These are phyloP conservation scores for Pyralis farinalis DNA, from an alignment of 2,888 invertebrate species.

Conservation along the genomic window DNA sequence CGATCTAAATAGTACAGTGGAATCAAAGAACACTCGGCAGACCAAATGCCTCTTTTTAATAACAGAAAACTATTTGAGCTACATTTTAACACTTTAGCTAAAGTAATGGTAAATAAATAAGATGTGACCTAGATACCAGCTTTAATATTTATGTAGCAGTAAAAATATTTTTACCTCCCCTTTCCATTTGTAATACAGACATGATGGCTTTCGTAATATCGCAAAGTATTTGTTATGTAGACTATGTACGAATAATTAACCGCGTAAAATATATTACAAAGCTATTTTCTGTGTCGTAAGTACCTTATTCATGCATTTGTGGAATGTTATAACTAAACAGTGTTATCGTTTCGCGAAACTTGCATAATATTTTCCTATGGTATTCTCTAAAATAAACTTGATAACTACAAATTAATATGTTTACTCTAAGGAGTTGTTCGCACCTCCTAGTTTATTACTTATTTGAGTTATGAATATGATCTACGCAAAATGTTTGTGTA, in stretches of 20 bases:
- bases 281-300: neutral
- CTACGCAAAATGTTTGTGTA: neutral
- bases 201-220: slow-evolving; percentile 9
- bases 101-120: too few relatives aligned
- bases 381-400: neutral
- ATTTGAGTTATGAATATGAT: neutral
- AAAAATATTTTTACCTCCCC: too few relatives aligned
- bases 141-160: too few relatives aligned
- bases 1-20: too few relatives aligned
- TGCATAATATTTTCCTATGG: slow-evolving; percentile 37
- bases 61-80: too few relatives aligned
- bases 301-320: slow-evolving; percentile 33
- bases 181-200: neutral
- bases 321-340: slow-evolving; percentile 58
- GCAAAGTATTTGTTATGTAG: neutral
- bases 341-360: slow-evolving; percentile 53
- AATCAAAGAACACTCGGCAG: too few relatives aligned
- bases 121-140: too few relatives aligned
- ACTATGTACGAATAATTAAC: neutral
- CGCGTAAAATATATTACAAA: neutral
- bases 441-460: slow-evolving; percentile 1
- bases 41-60: too few relatives aligned
- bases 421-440: slow-evolving; percentile 2
- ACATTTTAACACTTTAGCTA: too few relatives aligned
- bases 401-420: neutral